These are phyloP conservation scores for Macaria notata DNA, from an alignment of 2,888 invertebrate species.

Conservation along the genomic window DNA sequence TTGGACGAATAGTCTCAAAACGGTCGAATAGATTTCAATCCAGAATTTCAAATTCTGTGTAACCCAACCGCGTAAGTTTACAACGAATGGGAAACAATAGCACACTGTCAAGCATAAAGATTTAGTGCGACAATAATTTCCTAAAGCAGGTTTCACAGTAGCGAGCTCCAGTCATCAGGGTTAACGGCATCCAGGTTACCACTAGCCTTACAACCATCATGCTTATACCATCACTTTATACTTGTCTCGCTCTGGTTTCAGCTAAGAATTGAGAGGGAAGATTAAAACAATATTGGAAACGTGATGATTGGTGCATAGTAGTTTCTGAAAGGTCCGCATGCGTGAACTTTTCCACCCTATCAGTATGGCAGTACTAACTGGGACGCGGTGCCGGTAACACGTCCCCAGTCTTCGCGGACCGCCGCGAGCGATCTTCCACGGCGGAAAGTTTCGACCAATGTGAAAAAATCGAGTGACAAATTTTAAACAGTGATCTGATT, in stretches of 20 bases:
- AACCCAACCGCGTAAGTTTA: too few relatives aligned
- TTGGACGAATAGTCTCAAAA: too few relatives aligned
- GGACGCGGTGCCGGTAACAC: constrained; percentile 51
- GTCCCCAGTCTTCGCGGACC: constrained; percentile 37
- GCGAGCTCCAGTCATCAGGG: constrained; percentile 43
- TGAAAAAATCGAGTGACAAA: neutral
- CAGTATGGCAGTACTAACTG: constrained; percentile 61
- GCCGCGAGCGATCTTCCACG: constrained; percentile 13
- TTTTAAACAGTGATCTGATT: constrained; percentile 8
- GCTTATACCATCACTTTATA: too few relatives aligned
- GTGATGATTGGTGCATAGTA: too few relatives aligned
- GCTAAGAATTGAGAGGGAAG: too few relatives aligned
- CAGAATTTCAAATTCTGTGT: too few relatives aligned
- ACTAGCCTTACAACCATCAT: too few relatives aligned
- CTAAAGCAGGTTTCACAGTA: constrained; percentile 22
- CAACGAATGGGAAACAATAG: too few relatives aligned
- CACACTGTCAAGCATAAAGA: constrained; percentile 2
- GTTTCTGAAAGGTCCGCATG: constrained; percentile 58
- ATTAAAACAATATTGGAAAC: too few relatives aligned
- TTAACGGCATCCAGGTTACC: constrained; percentile 47
- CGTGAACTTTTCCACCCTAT: constrained; percentile 63
- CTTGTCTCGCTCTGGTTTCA: too few relatives aligned
- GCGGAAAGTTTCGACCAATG: constrained; percentile 17
- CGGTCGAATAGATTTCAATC: too few relatives aligned
- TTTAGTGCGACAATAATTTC: constrained; percentile 11